Conservation (phyloP, 2,113 vertebrate genomes). For the Halcyon senegalensis region DNA sequence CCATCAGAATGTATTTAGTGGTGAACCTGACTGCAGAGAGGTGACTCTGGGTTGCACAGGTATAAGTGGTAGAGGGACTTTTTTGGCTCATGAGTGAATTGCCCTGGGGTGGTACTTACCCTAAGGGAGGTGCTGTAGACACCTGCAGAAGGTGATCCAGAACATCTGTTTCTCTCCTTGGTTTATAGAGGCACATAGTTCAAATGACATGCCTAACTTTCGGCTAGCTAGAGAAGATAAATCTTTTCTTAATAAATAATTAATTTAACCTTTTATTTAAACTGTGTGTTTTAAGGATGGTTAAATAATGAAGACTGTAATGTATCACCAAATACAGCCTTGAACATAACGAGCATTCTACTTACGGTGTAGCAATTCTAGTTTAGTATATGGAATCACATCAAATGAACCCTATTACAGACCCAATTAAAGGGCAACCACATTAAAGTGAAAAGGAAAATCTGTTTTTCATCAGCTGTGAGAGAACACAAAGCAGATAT, state of each 20-base stretch:
- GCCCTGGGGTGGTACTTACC: not conserved
- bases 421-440: slow-evolving; percentile 74
- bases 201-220: not conserved
- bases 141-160: slow-evolving; percentile 16
- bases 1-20: not conserved
- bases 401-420: slow-evolving; percentile 77
- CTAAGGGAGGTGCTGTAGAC: not conserved
- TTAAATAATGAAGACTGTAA: slow-evolving; percentile 12
- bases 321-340: not conserved
- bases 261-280: not conserved
- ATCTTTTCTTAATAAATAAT: not conserved
- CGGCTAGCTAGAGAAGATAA: not conserved
- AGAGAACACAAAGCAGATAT: slow-evolving; percentile 77
- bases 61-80: not conserved
- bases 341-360: slow-evolving; percentile 45
- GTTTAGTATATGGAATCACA: slow-evolving; percentile 62
- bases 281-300: not conserved
- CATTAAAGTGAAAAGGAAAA: slow-evolving; percentile 77
- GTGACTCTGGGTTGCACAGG: not conserved
- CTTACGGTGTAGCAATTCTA: slow-evolving; percentile 46
- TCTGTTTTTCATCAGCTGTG: slow-evolving; percentile 78
- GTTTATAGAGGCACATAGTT: not conserved
- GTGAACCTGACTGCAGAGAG: not conserved
- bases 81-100: not conserved
- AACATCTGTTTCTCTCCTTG: slow-evolving; percentile 15